Base-by-base conservation (phyloP, 2,113 vertebrate species). In the Muntiacus muntjak region DNA sequence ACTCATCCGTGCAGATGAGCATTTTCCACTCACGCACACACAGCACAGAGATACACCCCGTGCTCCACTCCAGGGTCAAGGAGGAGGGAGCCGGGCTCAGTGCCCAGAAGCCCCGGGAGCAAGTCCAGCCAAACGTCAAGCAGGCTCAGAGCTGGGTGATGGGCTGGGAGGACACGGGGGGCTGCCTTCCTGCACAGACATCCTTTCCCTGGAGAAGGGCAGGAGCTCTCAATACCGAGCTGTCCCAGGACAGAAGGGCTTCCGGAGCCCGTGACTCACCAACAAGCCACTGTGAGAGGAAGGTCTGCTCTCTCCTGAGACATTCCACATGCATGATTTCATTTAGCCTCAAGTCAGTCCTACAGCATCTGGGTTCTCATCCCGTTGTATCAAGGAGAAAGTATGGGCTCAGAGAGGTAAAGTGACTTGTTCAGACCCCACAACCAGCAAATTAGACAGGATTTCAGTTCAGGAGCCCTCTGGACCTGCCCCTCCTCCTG, bases 181-280 rank as follows among this genome's bases (percentile, higher is more conserved):
- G 71, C 71, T 43, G 71, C 71, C 71, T 76, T 25, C 36, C 12
- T 14, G 3, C 71, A 76, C 36, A 76, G 71, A 76, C 89, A 95
- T 0, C 4, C 10, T 55, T 23, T 64, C 85, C 81, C 45, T 14
- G 23, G 79, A 33, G 54, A 91, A 78, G 28, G 33, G 19, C 28
- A 47, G 57, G 30, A 16, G 28, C 28, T 54, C 19, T 45, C 52
- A 15, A 2, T 9, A 26, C 55, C 5, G 16, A 30, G 52, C 40
- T 45, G 36, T 47, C 83, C 54, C 40, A n/a, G 26, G 43, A 74
- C 52, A 62, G 52, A 74, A 47, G 78, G 52, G 71, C n/a, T 36
- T 50, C 13, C 0, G 30, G 2, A 33, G 25, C 2, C 0, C 4
- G 26, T 54, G 8, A 19, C 28, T 47, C 19, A 52, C n/a, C 13